Conservation (phyloP, 2,113 vertebrate species). For the Illadopsis cleaveri region DNA sequence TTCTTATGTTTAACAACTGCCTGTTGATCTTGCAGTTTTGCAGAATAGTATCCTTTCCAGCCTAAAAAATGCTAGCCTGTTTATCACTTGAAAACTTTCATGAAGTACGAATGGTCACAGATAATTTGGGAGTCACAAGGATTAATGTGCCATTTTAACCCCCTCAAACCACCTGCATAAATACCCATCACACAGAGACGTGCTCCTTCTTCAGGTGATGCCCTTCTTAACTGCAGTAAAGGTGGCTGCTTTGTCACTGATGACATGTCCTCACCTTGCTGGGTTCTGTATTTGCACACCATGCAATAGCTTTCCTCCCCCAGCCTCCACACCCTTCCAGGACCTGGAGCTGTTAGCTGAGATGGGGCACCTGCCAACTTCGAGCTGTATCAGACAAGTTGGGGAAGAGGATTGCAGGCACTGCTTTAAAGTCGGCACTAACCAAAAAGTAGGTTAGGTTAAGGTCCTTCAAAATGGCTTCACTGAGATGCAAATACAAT, state of each 20-base stretch:
- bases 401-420: not conserved
- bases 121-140: not conserved
- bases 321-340: not conserved
- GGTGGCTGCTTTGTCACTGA: not conserved
- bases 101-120: accelerated
- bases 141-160: not conserved
- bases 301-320: not conserved
- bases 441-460: not conserved
- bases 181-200: accelerated
- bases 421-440: not conserved
- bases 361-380: not conserved
- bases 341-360: not conserved
- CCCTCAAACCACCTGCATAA: not conserved
- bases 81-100: not conserved
- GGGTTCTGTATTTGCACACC: not conserved
- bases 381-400: accelerated
- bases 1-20: not conserved
- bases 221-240: not conserved
- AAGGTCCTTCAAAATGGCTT: not conserved
- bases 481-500: not conserved
- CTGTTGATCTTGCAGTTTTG: not conserved
- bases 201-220: too few relatives aligned
- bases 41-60: not conserved
- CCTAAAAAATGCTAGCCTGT: not conserved
- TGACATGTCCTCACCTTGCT: not conserved